phyloP scores from a whole-genome alignment of 2,113 vertebrate species.

The Callipepla californica region DNA sequence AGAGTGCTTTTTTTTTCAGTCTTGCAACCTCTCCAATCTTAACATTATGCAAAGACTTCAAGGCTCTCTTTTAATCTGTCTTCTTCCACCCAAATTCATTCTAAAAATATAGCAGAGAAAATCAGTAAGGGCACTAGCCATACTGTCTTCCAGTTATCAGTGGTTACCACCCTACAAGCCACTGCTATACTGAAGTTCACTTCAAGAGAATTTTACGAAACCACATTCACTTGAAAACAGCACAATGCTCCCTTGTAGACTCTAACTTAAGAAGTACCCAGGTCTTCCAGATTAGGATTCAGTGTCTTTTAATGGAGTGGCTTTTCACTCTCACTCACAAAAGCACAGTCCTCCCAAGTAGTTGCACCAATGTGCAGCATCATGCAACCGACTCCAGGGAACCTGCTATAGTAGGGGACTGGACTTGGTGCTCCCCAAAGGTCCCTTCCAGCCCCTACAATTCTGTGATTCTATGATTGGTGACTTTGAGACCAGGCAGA shows the following conservation, averaged over 20 bases:
- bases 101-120: slow-evolving; percentile 74
- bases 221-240: slow-evolving; percentile 37
- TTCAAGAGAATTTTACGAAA: slow-evolving; percentile 19
- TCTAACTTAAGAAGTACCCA: neutral
- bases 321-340: neutral
- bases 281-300: neutral
- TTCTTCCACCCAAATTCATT: slow-evolving; percentile 51
- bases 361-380: neutral
- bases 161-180: slow-evolving; percentile 19
- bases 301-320: neutral
- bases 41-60: slow-evolving; percentile 38
- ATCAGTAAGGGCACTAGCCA: slow-evolving; percentile 52
- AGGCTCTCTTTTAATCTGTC: neutral
- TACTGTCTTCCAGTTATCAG: slow-evolving; percentile 56
- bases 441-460: neutral
- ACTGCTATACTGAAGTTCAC: slow-evolving; percentile 19
- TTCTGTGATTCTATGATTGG: neutral
- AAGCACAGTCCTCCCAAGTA: neutral
- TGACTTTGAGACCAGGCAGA: neutral
- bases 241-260: neutral
- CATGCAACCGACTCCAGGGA: neutral
- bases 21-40: slow-evolving; percentile 57
- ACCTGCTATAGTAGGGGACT: neutral
- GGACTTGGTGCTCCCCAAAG: neutral
- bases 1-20: slow-evolving; percentile 70